These are phyloP conservation scores for Cavia aperea DNA, from an alignment of 2,113 vertebrate genomes.

Conservation along the genomic window DNA sequence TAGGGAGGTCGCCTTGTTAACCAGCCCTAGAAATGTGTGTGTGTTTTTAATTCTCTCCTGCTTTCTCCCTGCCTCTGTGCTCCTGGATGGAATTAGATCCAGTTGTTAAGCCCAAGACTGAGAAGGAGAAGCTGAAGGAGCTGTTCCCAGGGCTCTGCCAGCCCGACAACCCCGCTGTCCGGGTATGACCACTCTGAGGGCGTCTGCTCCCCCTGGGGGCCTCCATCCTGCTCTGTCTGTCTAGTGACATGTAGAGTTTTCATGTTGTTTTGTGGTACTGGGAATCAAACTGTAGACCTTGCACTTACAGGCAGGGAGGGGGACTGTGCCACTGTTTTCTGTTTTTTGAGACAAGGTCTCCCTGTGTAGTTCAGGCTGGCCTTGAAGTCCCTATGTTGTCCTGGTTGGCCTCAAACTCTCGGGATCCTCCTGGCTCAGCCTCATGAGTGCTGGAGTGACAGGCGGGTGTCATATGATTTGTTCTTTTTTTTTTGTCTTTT, in stretches of 20 bases:
- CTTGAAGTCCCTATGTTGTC: too few species aligned
- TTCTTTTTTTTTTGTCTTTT: too few species aligned
- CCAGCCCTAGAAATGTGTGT: not conserved
- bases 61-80: not conserved
- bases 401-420: not conserved
- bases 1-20: not conserved
- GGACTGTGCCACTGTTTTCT: not conserved
- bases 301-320: too few species aligned
- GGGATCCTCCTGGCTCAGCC: not conserved
- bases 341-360: not conserved
- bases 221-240: not conserved
- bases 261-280: not conserved
- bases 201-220: not conserved
- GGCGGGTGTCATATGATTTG: not conserved
- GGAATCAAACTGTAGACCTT: too few species aligned
- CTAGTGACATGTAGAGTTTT: not conserved
- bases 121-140: conserved; percentile 91
- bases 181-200: conserved; percentile 73
- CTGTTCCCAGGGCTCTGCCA: conserved; percentile 93
- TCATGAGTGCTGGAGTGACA: not conserved
- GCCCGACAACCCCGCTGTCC: conserved; percentile 84
- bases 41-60: not conserved
- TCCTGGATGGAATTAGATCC: conserved; percentile 71
- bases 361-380: too few species aligned
- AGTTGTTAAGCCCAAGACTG: conserved; percentile 80